These are phyloP conservation scores for Deroplatys truncata DNA, from an alignment of 2,888 invertebrate genomes.

Conservation along the genomic window DNA sequence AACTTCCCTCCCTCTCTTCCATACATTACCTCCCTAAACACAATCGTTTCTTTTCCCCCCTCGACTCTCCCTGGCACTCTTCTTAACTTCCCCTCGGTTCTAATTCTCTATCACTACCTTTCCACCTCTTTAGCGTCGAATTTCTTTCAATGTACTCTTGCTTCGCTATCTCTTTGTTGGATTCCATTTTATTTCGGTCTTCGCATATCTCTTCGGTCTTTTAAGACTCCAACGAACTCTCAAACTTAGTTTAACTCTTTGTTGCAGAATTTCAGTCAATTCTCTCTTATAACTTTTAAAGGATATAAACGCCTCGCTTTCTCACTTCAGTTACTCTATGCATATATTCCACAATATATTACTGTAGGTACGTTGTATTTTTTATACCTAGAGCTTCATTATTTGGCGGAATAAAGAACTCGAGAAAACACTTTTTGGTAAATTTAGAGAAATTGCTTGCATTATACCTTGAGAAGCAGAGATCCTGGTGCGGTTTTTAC, in stretches of 20 bases:
- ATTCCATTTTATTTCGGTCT: not conserved
- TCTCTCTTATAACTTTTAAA: no score
- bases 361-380: no score
- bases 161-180: not conserved
- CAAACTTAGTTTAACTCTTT: not conserved
- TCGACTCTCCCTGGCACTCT: no score
- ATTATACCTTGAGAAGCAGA: no score
- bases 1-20: not conserved
- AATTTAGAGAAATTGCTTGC: no score
- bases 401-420: no score
- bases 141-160: not conserved
- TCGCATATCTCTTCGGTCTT: not conserved
- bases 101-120: not conserved
- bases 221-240: not conserved
- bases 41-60: not conserved
- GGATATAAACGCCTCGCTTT: no score
- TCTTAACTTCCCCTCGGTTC: not conserved
- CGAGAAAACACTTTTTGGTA: no score
- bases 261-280: not conserved
- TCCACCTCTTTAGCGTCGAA: not conserved
- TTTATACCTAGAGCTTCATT: no score
- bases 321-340: no score
- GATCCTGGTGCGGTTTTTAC: no score
- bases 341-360: no score
- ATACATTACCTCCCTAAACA: not conserved